Percentiles rank a stretch among this genome's conserved stretches.
These are phyloP conservation scores for Genyomyrus donnyi DNA, from an alignment of 2,113 vertebrate genomes.

Conservation along the genomic window DNA sequence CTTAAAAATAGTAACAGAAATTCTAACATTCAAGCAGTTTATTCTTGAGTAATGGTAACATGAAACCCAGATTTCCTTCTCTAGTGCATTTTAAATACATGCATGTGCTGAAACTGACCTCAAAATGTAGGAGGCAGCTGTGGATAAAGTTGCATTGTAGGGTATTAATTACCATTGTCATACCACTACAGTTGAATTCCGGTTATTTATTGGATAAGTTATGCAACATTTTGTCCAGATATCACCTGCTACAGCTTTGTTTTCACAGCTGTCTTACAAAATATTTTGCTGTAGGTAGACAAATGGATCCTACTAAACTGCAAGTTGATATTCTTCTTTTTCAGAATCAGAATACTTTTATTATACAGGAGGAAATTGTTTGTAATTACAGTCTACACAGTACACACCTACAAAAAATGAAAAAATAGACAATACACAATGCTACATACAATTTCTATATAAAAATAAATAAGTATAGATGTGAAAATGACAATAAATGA, in stretches of 20 bases:
- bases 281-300: background rate
- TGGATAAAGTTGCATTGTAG: background rate
- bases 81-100: conserved; percentile 6
- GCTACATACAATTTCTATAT: background rate
- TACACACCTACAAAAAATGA: background rate
- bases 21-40: background rate
- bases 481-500: background rate
- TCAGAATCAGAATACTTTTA: background rate
- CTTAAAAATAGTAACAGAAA: conserved; percentile 3
- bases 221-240: background rate
- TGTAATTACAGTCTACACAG: background rate
- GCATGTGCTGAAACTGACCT: conserved; percentile 3
- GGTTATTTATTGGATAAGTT: background rate
- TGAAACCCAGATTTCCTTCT: background rate
- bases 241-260: background rate
- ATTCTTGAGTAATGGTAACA: background rate
- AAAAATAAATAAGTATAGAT: background rate
- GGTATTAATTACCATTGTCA: conserved; percentile 10
- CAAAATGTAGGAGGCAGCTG: background rate
- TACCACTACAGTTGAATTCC: background rate
- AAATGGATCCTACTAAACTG: background rate
- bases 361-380: background rate
- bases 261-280: background rate
- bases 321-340: background rate
- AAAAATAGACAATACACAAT: background rate